These are phyloP conservation scores for Yponomeuta malinellus DNA, from an alignment of 2,888 invertebrate species.

Conservation along the genomic window DNA sequence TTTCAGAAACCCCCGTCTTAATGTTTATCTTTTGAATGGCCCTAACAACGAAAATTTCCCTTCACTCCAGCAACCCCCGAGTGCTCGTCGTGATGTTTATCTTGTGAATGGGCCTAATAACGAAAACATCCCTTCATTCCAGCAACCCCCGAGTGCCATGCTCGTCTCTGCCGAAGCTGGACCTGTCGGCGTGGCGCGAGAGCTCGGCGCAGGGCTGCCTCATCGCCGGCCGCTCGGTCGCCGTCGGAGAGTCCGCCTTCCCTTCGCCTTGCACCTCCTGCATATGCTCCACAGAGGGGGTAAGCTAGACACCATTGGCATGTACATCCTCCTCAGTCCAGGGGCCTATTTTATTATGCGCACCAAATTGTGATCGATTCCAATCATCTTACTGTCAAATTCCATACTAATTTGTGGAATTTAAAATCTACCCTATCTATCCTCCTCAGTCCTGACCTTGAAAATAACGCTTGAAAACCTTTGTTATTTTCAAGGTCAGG, in stretches of 20 bases:
- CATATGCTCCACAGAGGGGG: slow-evolving; percentile 89
- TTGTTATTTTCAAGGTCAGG: no score
- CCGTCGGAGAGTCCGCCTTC: slow-evolving; percentile 88
- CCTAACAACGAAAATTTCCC: background rate
- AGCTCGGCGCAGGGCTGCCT: slow-evolving; percentile 85
- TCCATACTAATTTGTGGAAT: no score
- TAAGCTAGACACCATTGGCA: slow-evolving; percentile 61
- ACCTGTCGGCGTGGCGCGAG: slow-evolving; percentile 90
- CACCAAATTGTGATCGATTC: no score
- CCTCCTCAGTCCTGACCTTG: no score
- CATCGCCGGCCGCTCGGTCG: slow-evolving; percentile 85
- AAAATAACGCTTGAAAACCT: no score
- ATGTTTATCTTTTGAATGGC: background rate
- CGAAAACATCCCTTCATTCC: background rate
- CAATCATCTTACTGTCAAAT: no score
- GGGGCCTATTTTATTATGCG: no score
- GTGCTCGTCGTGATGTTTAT: slow-evolving; percentile 46
- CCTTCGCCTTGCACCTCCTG: slow-evolving; percentile 95
- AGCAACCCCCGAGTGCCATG: slow-evolving; percentile 86
- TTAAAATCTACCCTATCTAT: no score
- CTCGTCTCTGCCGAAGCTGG: slow-evolving; percentile 85
- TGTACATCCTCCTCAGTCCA: background rate
- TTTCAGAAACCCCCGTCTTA: slow-evolving; percentile 75
- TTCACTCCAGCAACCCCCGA: slow-evolving; percentile 73
- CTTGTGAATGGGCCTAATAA: background rate